Percentiles rank a stretch among this genome's conserved stretches.
Evolutionary conservation across 2,113 vertebrate species (phyloP).

Genomic region (Prinia subflava): DNA sequence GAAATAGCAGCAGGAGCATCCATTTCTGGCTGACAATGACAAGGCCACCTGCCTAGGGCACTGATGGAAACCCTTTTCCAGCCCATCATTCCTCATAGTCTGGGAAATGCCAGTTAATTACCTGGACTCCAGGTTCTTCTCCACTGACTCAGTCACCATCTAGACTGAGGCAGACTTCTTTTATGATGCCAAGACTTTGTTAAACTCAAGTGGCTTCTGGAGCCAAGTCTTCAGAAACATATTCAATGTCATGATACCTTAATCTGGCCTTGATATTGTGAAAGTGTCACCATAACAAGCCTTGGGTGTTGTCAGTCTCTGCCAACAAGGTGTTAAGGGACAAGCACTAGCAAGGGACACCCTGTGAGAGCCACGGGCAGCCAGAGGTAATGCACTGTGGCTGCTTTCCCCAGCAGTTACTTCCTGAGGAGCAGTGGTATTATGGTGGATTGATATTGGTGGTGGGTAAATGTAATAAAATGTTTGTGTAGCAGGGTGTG

Average conservation of each 20-base stretch:
- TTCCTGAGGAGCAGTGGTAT: neutral
- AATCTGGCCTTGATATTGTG: neutral
- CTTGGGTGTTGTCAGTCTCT: neutral
- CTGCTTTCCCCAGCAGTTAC: neutral
- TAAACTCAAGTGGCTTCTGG: neutral
- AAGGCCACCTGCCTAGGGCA: neutral
- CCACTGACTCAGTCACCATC: neutral
- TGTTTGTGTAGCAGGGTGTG: neutral
- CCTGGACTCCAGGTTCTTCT: neutral
- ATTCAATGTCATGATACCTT: neutral
- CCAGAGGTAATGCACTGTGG: neutral
- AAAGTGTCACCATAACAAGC: neutral
- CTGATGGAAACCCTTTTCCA: neutral
- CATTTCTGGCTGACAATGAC: neutral
- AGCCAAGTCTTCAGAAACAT: neutral
- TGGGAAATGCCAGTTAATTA: neutral
- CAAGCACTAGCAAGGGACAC: neutral
- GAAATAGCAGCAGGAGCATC: neutral
- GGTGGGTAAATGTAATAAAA: conserved; percentile 1
- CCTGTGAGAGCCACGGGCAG: neutral
- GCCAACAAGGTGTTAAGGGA: neutral
- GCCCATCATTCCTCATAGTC: neutral
- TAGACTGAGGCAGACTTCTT: neutral
- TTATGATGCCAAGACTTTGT: neutral
- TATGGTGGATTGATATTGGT: neutral